Evolutionary conservation across 2,888 invertebrate species (phyloP).

Genomic region (Agriotes lineatus): DNA sequence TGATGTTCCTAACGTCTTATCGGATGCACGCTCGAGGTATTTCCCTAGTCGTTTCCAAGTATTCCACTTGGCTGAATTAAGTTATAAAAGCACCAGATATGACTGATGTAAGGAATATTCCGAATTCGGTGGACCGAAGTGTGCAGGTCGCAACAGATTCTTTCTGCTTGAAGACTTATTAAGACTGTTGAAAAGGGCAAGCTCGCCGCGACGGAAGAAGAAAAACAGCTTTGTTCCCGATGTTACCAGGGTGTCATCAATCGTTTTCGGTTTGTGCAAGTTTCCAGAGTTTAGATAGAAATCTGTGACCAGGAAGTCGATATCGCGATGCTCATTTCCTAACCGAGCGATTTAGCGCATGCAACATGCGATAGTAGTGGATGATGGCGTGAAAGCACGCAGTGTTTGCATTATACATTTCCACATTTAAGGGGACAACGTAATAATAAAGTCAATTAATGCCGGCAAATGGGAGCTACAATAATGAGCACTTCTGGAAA

Average conservation of each 20-base stretch:
- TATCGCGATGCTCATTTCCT: slow-evolving; percentile 37
- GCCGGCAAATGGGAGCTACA: not conserved
- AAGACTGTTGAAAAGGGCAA: too few species aligned
- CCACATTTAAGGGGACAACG: slow-evolving; percentile 3
- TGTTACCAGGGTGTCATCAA: not conserved
- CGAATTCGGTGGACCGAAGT: not conserved
- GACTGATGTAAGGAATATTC: not conserved
- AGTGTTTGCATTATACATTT: slow-evolving; percentile 18
- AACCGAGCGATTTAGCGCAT: slow-evolving; percentile 31
- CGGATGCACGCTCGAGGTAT: not conserved
- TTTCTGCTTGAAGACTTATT: too few species aligned
- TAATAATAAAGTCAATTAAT: slow-evolving; percentile 1
- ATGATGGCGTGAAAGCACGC: slow-evolving; percentile 31
- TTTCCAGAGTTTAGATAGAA: slow-evolving; percentile 1
- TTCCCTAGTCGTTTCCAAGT: not conserved
- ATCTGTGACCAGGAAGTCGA: slow-evolving; percentile 33
- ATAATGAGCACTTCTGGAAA: slow-evolving; percentile 1
- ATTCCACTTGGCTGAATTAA: not conserved
- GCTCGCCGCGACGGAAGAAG: not conserved
- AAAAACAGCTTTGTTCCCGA: not conserved
- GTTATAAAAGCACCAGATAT: not conserved
- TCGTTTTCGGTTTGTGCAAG: slow-evolving; percentile 7
- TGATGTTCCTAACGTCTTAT: not conserved
- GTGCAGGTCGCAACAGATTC: not conserved
- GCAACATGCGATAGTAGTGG: slow-evolving; percentile 28